A percentile compares a stretch with the other conserved stretches of the same genome.
phyloP scores from a whole-genome alignment of 2,113 vertebrate species.

The Nothobranchius kuhntae region DNA sequence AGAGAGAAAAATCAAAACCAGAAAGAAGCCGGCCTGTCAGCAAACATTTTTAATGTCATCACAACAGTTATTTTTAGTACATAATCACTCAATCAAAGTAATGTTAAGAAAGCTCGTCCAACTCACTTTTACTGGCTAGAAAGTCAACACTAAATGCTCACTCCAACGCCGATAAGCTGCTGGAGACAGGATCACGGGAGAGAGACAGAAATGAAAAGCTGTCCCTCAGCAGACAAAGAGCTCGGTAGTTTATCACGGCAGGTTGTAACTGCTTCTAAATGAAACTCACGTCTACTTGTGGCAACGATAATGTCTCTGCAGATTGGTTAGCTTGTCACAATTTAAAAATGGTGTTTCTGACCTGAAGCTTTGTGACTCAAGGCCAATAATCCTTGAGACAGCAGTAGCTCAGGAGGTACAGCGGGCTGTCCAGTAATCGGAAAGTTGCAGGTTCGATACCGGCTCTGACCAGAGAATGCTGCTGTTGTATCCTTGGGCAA shows the following conservation, averaged over 20 bases:
- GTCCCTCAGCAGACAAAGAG: constrained; percentile 38
- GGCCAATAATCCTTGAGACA: too few relatives aligned
- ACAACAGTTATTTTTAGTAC: background rate
- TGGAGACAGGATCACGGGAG: constrained; percentile 18
- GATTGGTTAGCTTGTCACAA: constrained; percentile 1
- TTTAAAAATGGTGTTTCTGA: background rate
- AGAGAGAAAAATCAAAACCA: background rate
- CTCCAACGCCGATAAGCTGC: constrained; percentile 16
- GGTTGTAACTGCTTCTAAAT: constrained; percentile 22
- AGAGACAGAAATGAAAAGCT: constrained; percentile 45
- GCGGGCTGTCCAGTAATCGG: too few relatives aligned
- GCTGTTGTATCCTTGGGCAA: too few relatives aligned
- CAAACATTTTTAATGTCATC: background rate
- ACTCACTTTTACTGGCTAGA: constrained; percentile 11
- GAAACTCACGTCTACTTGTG: background rate
- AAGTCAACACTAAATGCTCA: constrained; percentile 13
- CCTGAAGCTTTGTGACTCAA: background rate
- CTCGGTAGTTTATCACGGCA: constrained; percentile 7
- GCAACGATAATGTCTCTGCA: background rate
- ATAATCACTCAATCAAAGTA: constrained; percentile 1
- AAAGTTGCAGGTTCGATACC: too few relatives aligned
- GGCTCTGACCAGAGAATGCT: too few relatives aligned
- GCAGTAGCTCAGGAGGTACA: too few relatives aligned
- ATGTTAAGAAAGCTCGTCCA: constrained; percentile 8
- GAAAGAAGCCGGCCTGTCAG: background rate